Evolutionary conservation across 1,140 invertebrate species (phyloP).

Genomic region (Heliconius hermathena): DNA sequence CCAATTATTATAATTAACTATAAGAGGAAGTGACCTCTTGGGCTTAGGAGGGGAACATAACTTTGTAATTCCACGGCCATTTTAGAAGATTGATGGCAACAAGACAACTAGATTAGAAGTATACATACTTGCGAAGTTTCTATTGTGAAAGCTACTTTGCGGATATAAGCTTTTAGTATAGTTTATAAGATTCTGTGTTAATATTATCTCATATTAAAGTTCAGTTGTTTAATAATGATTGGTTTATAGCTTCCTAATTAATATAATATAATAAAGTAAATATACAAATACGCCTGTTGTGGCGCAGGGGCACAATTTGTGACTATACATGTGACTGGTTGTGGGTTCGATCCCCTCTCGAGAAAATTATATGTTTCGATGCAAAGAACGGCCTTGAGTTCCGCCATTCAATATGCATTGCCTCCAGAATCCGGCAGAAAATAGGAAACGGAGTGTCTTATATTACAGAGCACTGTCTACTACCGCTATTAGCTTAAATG

Average conservation of each 20-base stretch:
- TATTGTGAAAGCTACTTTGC: conserved; percentile 27
- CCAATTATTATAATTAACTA: conserved; percentile 80
- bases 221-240: not conserved
- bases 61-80: conserved; percentile 67
- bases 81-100: conserved; percentile 75
- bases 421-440: no score
- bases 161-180: conserved; percentile 17
- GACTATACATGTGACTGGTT: no score
- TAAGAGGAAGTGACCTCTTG: conserved; percentile 77
- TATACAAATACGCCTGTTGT: no score
- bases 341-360: no score
- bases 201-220: not conserved
- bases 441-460: no score
- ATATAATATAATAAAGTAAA: no score
- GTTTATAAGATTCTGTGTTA: not conserved
- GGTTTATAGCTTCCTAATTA: not conserved
- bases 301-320: no score
- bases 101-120: conserved; percentile 72
- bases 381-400: no score
- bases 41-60: conserved; percentile 58
- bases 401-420: no score
- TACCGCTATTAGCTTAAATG: no score
- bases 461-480: no score
- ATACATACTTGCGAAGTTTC: conserved; percentile 58
- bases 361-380: no score